Percentiles rank a stretch among this genome's conserved stretches.
Evolutionary conservation across 2,888 invertebrate genomes (phyloP).

Genomic region (Synergus umbraculus): DNA sequence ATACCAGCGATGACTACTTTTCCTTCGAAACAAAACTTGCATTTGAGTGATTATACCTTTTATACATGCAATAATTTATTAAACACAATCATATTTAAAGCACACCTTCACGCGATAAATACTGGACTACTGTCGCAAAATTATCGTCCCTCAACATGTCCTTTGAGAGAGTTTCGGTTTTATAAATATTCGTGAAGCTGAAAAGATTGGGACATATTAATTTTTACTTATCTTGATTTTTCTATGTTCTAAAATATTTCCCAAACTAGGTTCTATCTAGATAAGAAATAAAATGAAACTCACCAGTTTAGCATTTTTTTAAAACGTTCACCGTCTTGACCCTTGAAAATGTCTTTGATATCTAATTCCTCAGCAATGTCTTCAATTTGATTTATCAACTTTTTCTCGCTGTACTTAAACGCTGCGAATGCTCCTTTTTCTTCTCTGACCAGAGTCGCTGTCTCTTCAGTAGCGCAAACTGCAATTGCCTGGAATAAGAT

Average conservation of each 20-base stretch:
- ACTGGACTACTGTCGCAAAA: slow-evolving; percentile 70
- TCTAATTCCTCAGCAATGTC: slow-evolving; percentile 81
- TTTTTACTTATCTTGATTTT: background rate
- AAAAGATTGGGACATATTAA: slow-evolving; percentile 48
- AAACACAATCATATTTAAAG: slow-evolving; percentile 13
- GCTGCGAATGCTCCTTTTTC: slow-evolving; percentile 83
- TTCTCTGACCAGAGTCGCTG: slow-evolving; percentile 80
- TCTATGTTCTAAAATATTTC: slow-evolving; percentile 6
- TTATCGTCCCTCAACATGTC: slow-evolving; percentile 69
- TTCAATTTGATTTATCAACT: slow-evolving; percentile 79
- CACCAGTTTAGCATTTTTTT: slow-evolving; percentile 81
- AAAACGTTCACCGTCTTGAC: slow-evolving; percentile 82
- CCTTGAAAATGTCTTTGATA: slow-evolving; percentile 83
- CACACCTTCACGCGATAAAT: slow-evolving; percentile 71
- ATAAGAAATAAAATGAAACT: background rate
- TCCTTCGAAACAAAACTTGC: slow-evolving; percentile 59
- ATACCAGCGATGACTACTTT: slow-evolving; percentile 74
- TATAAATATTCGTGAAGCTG: slow-evolving; percentile 71
- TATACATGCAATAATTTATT: background rate
- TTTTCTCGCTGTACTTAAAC: slow-evolving; percentile 80
- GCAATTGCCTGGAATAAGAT: slow-evolving; percentile 81
- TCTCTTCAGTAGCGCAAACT: slow-evolving; percentile 83
- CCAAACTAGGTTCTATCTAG: background rate
- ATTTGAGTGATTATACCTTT: slow-evolving; percentile 47
- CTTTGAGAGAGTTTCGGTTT: slow-evolving; percentile 60